Percentiles rank a stretch among this genome's conserved stretches.
Conservation (phyloP, 2,888 invertebrate genomes). For the Xestia rhomboidea region DNA sequence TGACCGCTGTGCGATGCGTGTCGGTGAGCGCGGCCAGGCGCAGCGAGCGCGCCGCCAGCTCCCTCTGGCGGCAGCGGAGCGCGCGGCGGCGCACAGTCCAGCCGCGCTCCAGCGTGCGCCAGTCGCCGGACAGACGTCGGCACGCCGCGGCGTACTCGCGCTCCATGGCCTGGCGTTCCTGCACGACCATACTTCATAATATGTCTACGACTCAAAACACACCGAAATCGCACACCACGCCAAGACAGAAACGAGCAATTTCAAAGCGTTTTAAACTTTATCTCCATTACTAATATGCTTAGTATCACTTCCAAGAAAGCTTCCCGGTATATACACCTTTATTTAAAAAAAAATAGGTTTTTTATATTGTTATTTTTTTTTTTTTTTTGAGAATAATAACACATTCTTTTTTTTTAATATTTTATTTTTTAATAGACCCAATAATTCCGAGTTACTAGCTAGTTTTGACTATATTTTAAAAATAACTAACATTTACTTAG, state of each 20-base stretch:
- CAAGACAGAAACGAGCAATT: neutral
- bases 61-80: conserved; percentile 90
- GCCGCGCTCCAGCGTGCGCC: conserved; percentile 91
- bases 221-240: neutral
- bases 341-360: too few relatives aligned
- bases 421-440: too few relatives aligned
- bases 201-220: neutral
- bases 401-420: too few relatives aligned
- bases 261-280: neutral
- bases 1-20: conserved; percentile 87
- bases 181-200: neutral
- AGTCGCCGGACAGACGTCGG: conserved; percentile 87
- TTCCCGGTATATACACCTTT: too few relatives aligned
- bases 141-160: conserved; percentile 93
- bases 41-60: conserved; percentile 85
- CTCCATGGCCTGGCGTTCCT: conserved; percentile 91
- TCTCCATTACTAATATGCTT: neutral
- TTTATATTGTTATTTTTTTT: too few relatives aligned
- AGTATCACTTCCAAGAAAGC: neutral
- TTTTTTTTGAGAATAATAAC: too few relatives aligned
- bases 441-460: too few relatives aligned
- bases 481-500: too few relatives aligned
- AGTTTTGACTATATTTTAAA: too few relatives aligned
- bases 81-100: conserved; percentile 90
- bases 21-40: conserved; percentile 88